These are phyloP conservation scores for Phaonia tiefii DNA, from an alignment of 2,888 invertebrate species.

Conservation along the genomic window DNA sequence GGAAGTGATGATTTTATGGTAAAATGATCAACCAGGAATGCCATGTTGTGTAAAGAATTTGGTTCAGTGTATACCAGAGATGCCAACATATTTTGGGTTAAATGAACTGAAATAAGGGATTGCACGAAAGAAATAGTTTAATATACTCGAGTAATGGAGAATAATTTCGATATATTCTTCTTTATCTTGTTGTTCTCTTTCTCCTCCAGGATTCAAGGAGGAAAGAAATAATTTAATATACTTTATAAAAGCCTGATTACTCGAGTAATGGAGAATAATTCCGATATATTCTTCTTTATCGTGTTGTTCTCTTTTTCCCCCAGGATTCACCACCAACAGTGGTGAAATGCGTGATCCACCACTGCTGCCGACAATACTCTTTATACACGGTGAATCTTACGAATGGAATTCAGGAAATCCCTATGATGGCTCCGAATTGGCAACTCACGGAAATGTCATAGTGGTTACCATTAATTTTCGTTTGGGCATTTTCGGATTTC, in stretches of 20 bases:
- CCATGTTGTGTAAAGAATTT: too few relatives aligned
- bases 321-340: slow-evolving; percentile 63
- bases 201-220: too few relatives aligned
- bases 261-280: background rate
- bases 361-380: slow-evolving; percentile 89
- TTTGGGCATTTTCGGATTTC: slow-evolving; percentile 92
- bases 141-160: too few relatives aligned
- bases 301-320: background rate
- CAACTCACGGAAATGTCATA: slow-evolving; percentile 93
- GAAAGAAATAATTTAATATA: too few relatives aligned
- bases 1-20: slow-evolving; percentile 90
- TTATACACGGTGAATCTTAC: slow-evolving; percentile 96
- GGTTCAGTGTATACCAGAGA: too few relatives aligned
- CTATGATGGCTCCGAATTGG: slow-evolving; percentile 97
- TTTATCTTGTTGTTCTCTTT: background rate
- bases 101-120: too few relatives aligned
- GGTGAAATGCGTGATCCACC: slow-evolving; percentile 57
- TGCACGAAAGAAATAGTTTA: too few relatives aligned
- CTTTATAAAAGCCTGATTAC: too few relatives aligned
- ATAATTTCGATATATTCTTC: too few relatives aligned
- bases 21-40: slow-evolving; percentile 51
- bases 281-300: background rate
- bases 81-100: too few relatives aligned
- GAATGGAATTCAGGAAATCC: slow-evolving; percentile 99
- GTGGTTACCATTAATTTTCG: slow-evolving; percentile 96